phyloP scores from a whole-genome alignment of 2,113 vertebrate genomes.

The Rhea americana region DNA sequence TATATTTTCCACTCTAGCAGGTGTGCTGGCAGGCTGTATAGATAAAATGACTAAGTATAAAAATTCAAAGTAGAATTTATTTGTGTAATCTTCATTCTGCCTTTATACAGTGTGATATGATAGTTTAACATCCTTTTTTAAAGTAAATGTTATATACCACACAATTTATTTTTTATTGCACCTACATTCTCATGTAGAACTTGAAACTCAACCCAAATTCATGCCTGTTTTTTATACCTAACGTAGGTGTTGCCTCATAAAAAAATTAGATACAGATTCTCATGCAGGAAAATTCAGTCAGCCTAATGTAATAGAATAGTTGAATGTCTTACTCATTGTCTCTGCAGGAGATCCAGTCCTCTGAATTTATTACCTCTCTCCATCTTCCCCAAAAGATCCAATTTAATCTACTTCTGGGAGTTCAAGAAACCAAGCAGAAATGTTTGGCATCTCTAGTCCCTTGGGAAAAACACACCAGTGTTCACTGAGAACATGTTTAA shows the following conservation, averaged over 20 bases:
- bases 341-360: not conserved
- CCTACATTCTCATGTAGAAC: not conserved
- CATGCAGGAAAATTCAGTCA: not conserved
- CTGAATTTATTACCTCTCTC: not conserved
- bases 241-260: not conserved
- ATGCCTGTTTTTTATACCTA: not conserved
- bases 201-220: not conserved
- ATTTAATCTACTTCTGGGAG: not conserved
- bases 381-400: not conserved
- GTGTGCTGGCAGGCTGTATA: accelerated
- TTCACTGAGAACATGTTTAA: accelerated
- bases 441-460: not conserved
- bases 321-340: not conserved
- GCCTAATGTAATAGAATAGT: not conserved
- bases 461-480: not conserved
- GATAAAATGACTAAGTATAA: not conserved
- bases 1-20: not conserved
- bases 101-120: not conserved
- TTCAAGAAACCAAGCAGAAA: not conserved
- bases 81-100: not conserved
- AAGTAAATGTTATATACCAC: not conserved
- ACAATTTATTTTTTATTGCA: not conserved
- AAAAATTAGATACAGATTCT: not conserved
- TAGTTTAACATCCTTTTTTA: not conserved
- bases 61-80: not conserved